phyloP scores from a whole-genome alignment of 1,140 invertebrate species.

The Rhizoglyphus robini region DNA sequence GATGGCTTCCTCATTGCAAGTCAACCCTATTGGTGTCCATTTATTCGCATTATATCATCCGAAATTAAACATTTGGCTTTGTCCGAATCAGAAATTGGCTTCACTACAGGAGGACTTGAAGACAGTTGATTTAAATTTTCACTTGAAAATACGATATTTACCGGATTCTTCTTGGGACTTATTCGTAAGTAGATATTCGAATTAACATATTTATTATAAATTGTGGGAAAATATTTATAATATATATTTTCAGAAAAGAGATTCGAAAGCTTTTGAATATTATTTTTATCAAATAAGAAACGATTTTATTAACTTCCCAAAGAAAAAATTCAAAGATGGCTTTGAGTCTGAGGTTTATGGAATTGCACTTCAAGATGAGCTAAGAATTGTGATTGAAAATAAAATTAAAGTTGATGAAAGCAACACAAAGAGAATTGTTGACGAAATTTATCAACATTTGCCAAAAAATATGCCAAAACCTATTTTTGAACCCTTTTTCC shows the following conservation, averaged over 20 bases:
- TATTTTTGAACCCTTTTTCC: not conserved
- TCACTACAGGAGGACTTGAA: slow-evolving; percentile 36
- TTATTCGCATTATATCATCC: slow-evolving; percentile 54
- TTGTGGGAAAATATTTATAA: not conserved
- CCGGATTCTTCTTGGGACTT: not conserved
- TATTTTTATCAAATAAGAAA: slow-evolving; percentile 65
- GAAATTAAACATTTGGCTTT: slow-evolving; percentile 48
- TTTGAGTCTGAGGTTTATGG: slow-evolving; percentile 61
- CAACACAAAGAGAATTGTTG: slow-evolving; percentile 27
- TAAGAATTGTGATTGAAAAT: slow-evolving; percentile 33
- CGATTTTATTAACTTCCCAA: slow-evolving; percentile 46
- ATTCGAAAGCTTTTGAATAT: slow-evolving; percentile 60
- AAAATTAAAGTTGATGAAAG: slow-evolving; percentile 42
- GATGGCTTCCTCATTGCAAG: slow-evolving; percentile 48
- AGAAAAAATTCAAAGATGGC: slow-evolving; percentile 49
- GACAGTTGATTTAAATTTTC: slow-evolving; percentile 64
- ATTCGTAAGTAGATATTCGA: not conserved
- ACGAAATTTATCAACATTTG: not conserved
- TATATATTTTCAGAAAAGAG: slow-evolving; percentile 40
- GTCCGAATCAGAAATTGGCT: slow-evolving; percentile 40
- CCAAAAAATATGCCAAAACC: not conserved
- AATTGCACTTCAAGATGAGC: slow-evolving; percentile 68
- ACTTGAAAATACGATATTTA: slow-evolving; percentile 41
- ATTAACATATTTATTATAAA: no score
- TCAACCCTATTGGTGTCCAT: slow-evolving; percentile 56